Conservation (phyloP, 2,113 vertebrate genomes). For the Gymnarchus niloticus region DNA sequence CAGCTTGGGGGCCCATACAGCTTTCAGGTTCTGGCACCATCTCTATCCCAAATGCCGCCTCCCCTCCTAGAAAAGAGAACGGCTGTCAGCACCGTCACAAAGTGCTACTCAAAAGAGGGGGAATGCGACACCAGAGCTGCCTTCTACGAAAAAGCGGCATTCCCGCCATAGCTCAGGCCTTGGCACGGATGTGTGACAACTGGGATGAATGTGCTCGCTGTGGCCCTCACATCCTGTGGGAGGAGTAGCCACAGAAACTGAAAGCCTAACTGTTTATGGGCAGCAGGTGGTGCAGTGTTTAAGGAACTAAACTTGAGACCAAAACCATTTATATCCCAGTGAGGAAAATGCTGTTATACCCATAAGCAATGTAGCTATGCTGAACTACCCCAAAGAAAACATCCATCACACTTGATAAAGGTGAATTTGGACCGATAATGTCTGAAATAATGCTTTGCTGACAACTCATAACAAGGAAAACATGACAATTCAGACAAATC, state of each 20-base stretch:
- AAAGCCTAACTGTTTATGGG: slow-evolving; percentile 21
- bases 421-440: not conserved
- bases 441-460: not conserved
- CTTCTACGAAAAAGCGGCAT: slow-evolving; percentile 50
- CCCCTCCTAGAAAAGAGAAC: slow-evolving; percentile 1
- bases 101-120: not conserved
- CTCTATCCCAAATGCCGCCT: slow-evolving; percentile 34
- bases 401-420: not conserved
- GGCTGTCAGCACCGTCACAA: slow-evolving; percentile 58
- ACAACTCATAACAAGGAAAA: not conserved
- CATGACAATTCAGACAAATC: not conserved
- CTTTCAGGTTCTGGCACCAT: not conserved
- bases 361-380: not conserved
- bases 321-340: too few species aligned
- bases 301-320: not conserved
- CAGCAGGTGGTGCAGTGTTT: not conserved
- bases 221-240: not conserved
- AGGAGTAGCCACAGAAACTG: not conserved
- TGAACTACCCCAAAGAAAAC: slow-evolving; percentile 1
- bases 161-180: slow-evolving; percentile 55
- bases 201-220: slow-evolving; percentile 19
- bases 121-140: slow-evolving; percentile 51
- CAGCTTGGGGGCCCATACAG: slow-evolving; percentile 43
- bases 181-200: slow-evolving; percentile 35
- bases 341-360: not conserved